These are phyloP conservation scores for Pseudotriccus pelzelni DNA, from an alignment of 2,797 vertebrate species.

Conservation along the genomic window DNA sequence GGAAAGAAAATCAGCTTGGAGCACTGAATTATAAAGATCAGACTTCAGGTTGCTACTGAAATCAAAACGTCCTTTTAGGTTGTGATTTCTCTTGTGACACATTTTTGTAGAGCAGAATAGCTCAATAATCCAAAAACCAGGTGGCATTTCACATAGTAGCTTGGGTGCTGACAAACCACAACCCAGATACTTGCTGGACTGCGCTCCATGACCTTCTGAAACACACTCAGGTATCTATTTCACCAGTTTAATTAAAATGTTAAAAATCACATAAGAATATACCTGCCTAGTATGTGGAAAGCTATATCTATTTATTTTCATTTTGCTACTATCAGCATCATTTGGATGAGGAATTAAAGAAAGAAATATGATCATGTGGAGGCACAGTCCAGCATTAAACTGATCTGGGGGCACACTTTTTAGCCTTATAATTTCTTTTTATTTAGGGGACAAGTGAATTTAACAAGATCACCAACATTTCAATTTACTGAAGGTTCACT, in stretches of 20 bases:
- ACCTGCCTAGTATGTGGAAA: background rate
- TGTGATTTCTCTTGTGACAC: background rate
- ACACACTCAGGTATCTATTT: background rate
- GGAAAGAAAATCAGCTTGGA: background rate
- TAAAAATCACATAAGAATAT: background rate
- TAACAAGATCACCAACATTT: background rate
- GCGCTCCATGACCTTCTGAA: background rate
- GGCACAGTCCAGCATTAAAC: background rate
- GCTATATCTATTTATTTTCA: background rate
- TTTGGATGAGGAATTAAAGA: background rate
- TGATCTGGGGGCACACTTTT: background rate
- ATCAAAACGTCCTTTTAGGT: background rate
- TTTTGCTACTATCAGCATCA: background rate
- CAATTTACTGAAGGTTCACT: constrained; percentile 1
- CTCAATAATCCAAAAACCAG: background rate
- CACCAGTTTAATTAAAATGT: background rate
- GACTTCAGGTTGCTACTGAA: background rate
- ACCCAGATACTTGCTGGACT: background rate
- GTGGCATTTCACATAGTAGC: background rate
- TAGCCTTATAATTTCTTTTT: constrained; percentile 8
- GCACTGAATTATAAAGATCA: background rate
- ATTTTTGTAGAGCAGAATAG: background rate
- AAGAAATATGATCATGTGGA: background rate
- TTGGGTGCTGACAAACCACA: background rate
- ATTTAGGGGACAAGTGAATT: background rate